Conservation (phyloP, 92 coral and sea anemone genomes). For the Epizoanthus ramosus region DNA sequence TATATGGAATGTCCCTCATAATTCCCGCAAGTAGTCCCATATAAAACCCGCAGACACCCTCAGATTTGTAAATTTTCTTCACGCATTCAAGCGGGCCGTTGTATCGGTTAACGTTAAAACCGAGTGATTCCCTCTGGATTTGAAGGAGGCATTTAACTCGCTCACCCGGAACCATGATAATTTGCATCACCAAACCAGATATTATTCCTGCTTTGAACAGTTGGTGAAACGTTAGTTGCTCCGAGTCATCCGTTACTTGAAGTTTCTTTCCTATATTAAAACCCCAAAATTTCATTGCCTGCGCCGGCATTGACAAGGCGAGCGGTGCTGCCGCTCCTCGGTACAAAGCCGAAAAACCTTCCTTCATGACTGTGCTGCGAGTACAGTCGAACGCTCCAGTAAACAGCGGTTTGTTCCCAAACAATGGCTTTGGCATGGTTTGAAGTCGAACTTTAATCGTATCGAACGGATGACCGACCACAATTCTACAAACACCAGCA, state of each 20-base stretch:
- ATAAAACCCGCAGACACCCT: slow-evolving; percentile 69
- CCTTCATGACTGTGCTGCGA: slow-evolving; percentile 62
- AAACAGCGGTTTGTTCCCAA: slow-evolving; percentile 5
- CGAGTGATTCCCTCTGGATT: slow-evolving; percentile 70
- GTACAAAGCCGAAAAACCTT: slow-evolving; percentile 78
- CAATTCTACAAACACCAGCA: slow-evolving; percentile 75
- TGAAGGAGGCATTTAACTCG: slow-evolving; percentile 82
- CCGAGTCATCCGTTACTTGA: slow-evolving; percentile 57
- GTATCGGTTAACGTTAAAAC: slow-evolving; percentile 44
- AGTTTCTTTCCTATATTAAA: slow-evolving; percentile 76
- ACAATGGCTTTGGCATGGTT: slow-evolving; percentile 50
- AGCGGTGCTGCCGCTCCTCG: slow-evolving; percentile 83
- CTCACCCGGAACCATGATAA: slow-evolving; percentile 73
- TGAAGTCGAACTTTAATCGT: slow-evolving; percentile 93
- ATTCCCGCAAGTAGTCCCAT: slow-evolving; percentile 76
- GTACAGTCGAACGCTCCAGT: slow-evolving; percentile 81
- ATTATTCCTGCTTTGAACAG: slow-evolving; percentile 77
- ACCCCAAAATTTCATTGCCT: slow-evolving; percentile 73
- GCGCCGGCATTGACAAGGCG: slow-evolving; percentile 69
- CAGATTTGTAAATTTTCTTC: slow-evolving; percentile 45
- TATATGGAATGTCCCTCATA: slow-evolving; percentile 58
- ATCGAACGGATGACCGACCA: slow-evolving; percentile 89
- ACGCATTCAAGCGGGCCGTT: slow-evolving; percentile 70
- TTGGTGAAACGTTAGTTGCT: slow-evolving; percentile 53
- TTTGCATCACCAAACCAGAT: slow-evolving; percentile 60